phyloP scores from a whole-genome alignment of 2,113 vertebrate genomes.

The Gnathonemus longibarbis region DNA sequence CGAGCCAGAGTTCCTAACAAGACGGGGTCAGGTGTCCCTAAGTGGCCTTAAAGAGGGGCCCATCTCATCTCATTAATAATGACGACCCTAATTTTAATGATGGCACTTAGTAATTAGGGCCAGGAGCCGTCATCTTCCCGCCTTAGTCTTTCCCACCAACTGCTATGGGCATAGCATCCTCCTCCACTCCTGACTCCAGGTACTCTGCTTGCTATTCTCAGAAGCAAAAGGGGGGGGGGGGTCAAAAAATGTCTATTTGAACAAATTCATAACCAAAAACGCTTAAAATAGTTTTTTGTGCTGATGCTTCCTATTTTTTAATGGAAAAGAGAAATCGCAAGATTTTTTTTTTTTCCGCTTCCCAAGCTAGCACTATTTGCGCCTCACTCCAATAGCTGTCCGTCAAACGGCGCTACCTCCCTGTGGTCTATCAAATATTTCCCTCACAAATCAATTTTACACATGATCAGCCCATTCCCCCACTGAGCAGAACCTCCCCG shows the following conservation, averaged over 20 bases:
- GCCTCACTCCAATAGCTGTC: conserved; percentile 71
- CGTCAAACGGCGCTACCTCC: conserved; percentile 73
- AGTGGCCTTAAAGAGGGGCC: not conserved
- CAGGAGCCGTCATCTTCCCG: not conserved
- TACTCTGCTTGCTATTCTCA: conserved; percentile 9
- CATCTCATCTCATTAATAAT: not conserved
- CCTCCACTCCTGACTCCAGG: not conserved
- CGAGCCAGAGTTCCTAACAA: not conserved
- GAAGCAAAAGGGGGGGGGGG: not conserved
- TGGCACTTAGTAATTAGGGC: not conserved
- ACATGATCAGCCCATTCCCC: conserved; percentile 83
- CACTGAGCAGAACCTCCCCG: conserved; percentile 84
- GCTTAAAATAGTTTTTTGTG: conserved; percentile 24
- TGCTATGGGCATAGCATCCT: not conserved
- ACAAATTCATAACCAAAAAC: conserved; percentile 21
- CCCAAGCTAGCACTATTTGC: conserved; percentile 49
- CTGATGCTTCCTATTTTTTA: conserved; percentile 32
- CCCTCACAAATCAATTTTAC: conserved; percentile 98
- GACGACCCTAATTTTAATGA: conserved; percentile 5
- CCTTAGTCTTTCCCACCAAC: not conserved
- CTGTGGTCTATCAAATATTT: conserved; percentile 82
- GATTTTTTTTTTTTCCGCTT: not conserved
- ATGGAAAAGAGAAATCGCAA: conserved; percentile 24
- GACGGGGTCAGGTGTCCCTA: not conserved
- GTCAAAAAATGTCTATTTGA: conserved; percentile 12